Conservation (phyloP, 2,113 vertebrate genomes). For the Spizaetus ornatus region DNA sequence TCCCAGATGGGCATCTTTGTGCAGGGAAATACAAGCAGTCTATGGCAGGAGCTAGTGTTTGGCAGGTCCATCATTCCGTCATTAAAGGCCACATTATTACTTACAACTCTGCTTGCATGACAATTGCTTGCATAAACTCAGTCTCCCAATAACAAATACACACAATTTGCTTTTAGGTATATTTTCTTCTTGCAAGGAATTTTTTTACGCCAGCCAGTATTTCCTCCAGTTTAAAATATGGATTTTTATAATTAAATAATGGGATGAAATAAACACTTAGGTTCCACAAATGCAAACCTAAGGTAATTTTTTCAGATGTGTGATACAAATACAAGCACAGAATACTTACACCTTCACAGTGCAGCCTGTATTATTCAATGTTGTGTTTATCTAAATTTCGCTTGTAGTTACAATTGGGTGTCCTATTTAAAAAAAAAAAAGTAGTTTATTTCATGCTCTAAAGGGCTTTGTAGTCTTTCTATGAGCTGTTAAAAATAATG, state of each 20-base stretch:
- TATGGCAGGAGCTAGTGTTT: constrained; percentile 92
- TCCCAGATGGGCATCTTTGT: constrained; percentile 94
- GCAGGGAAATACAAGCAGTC: constrained; percentile 87
- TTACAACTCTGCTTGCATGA: constrained; percentile 96
- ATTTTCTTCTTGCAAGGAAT: background rate
- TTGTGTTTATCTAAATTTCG: background rate
- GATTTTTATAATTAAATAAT: background rate
- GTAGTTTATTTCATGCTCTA: background rate
- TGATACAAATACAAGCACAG: background rate
- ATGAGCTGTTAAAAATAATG: background rate
- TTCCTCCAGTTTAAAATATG: background rate
- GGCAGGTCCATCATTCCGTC: constrained; percentile 99
- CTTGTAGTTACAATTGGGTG: background rate
- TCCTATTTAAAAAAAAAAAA: too few species aligned
- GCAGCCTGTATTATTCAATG: background rate
- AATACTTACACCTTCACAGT: background rate
- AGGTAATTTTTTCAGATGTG: background rate
- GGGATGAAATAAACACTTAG: background rate
- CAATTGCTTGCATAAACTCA: constrained; percentile 85
- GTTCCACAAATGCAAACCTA: background rate
- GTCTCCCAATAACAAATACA: constrained; percentile 65
- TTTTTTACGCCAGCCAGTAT: background rate
- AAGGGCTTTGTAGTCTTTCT: background rate
- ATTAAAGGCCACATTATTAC: constrained; percentile 99
- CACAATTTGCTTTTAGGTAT: constrained; percentile 36